Evolutionary conservation across 2,113 vertebrate genomes (phyloP).

Genomic region (Elephas maximus): DNA sequence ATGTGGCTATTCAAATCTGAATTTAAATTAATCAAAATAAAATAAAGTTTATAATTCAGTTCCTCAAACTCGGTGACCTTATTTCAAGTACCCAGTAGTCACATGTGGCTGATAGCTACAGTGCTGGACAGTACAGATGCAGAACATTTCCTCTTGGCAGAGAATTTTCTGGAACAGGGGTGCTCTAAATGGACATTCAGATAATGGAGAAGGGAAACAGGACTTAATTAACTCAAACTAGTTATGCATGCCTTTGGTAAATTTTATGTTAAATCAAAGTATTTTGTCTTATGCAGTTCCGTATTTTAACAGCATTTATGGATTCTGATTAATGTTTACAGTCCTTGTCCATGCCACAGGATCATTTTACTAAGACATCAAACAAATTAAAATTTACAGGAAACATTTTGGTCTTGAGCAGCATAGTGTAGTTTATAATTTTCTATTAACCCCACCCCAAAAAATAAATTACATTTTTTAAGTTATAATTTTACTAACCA

Average conservation of each 20-base stretch:
- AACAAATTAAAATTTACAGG: background rate
- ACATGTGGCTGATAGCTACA: background rate
- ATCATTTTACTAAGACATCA: background rate
- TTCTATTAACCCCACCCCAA: background rate
- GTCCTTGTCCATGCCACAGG: background rate
- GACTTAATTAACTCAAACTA: background rate
- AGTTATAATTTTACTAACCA: background rate
- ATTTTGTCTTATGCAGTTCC: background rate
- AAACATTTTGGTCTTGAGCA: background rate
- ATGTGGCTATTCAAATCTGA: background rate
- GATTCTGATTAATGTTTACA: background rate
- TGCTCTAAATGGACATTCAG: background rate
- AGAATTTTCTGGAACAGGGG: background rate
- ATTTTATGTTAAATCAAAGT: background rate
- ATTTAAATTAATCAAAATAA: conserved; percentile 30
- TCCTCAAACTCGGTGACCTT: background rate
- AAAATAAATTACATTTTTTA: background rate
- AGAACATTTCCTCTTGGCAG: background rate
- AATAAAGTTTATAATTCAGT: background rate
- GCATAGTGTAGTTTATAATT: background rate
- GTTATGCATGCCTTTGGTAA: background rate
- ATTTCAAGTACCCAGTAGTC: background rate
- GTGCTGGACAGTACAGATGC: background rate
- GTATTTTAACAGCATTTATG: background rate
- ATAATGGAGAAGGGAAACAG: background rate